These are phyloP conservation scores for Andrena haemorrhoa DNA, from an alignment of 2,888 invertebrate species.

Conservation along the genomic window DNA sequence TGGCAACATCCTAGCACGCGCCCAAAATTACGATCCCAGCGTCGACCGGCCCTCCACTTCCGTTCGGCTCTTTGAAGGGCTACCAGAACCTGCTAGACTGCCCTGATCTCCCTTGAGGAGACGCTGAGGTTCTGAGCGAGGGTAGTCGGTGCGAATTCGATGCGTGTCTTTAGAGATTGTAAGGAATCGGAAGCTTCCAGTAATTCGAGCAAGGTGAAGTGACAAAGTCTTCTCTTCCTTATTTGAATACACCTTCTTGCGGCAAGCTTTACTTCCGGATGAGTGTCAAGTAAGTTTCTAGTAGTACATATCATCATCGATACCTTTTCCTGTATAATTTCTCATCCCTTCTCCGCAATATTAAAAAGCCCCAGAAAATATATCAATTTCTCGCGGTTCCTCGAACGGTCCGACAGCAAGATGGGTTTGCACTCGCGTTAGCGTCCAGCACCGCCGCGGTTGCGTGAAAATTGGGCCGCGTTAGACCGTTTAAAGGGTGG, in stretches of 20 bases:
- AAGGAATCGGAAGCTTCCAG: too few relatives aligned
- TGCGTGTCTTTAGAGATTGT: not conserved
- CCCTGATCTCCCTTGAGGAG: not conserved
- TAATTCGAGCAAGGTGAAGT: too few relatives aligned
- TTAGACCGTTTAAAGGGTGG: conserved; percentile 43
- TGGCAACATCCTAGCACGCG: conserved; percentile 24
- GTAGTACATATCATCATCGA: too few relatives aligned
- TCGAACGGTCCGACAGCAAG: conserved; percentile 4
- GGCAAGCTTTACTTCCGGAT: too few relatives aligned
- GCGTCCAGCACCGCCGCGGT: conserved; percentile 15
- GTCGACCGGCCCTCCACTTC: not conserved
- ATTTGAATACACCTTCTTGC: too few relatives aligned
- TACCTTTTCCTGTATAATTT: too few relatives aligned
- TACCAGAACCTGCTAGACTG: too few relatives aligned
- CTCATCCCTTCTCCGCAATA: too few relatives aligned
- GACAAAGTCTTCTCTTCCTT: too few relatives aligned
- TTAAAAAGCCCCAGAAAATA: too few relatives aligned
- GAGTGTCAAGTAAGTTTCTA: too few relatives aligned
- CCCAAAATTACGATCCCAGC: conserved; percentile 29
- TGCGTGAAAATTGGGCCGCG: conserved; percentile 46
- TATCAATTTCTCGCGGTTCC: too few relatives aligned
- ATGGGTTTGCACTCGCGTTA: conserved; percentile 43
- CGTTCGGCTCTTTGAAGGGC: not conserved
- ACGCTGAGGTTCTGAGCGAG: not conserved
- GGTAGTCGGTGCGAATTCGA: not conserved